Conservation (phyloP, 2,888 invertebrate genomes). For the Mactromeris polynyma region DNA sequence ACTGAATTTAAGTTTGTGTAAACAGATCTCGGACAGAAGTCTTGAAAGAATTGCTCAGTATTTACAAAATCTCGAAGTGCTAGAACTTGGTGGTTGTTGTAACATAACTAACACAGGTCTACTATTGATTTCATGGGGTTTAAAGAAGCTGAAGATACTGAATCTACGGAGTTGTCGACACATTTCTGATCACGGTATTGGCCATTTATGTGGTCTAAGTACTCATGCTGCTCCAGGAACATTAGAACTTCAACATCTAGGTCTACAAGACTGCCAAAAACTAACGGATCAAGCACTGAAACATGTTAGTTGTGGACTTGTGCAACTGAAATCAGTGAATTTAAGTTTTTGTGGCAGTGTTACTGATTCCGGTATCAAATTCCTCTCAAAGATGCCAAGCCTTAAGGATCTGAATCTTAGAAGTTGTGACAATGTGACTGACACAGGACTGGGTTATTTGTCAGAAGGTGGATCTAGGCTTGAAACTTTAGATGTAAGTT, state of each 20-base stretch:
- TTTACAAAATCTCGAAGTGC: slow-evolving; percentile 93
- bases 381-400: slow-evolving; percentile 94
- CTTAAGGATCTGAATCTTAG: slow-evolving; percentile 95
- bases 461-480: slow-evolving; percentile 95
- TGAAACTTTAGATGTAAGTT: slow-evolving; percentile 95
- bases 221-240: slow-evolving; percentile 86
- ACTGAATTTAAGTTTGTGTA: slow-evolving; percentile 96
- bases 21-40: slow-evolving; percentile 97
- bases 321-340: slow-evolving; percentile 94
- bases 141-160: slow-evolving; percentile 93
- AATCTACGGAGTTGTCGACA: slow-evolving; percentile 97
- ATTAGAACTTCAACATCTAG: slow-evolving; percentile 93
- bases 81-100: slow-evolving; percentile 96
- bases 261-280: slow-evolving; percentile 97
- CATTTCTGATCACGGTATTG: slow-evolving; percentile 96
- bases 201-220: slow-evolving; percentile 90
- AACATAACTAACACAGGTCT: slow-evolving; percentile 96
- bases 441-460: slow-evolving; percentile 96
- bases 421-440: slow-evolving; percentile 97
- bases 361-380: slow-evolving; percentile 96
- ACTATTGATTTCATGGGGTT: slow-evolving; percentile 94
- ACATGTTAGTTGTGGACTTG: slow-evolving; percentile 93
- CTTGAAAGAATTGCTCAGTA: slow-evolving; percentile 94
- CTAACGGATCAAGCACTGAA: slow-evolving; percentile 96
- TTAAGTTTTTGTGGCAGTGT: slow-evolving; percentile 97